phyloP scores from a whole-genome alignment of 2,113 vertebrate species.

The Tor tambroides region DNA sequence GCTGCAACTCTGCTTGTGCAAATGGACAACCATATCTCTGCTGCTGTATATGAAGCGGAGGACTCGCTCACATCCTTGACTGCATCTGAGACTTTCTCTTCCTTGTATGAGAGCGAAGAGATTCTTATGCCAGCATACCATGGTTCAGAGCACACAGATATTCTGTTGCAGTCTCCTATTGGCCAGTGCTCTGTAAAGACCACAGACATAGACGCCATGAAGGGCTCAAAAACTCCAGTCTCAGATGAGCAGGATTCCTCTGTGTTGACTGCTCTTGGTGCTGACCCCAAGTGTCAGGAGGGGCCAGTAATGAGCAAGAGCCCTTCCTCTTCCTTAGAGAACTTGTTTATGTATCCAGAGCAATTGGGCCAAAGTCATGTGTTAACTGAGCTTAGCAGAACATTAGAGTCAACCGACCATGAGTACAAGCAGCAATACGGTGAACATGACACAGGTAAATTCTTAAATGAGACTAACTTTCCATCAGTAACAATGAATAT shows the following conservation, averaged over 20 bases:
- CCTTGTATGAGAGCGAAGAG: slow-evolving; percentile 57
- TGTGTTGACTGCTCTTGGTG: slow-evolving; percentile 8
- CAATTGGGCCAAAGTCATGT: slow-evolving; percentile 58
- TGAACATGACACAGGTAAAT: neutral
- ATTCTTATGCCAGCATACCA: slow-evolving; percentile 67
- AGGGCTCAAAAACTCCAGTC: slow-evolving; percentile 39
- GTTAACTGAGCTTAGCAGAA: slow-evolving; percentile 50
- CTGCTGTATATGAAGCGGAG: slow-evolving; percentile 58
- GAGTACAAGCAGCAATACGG: neutral
- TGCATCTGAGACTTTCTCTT: slow-evolving; percentile 46
- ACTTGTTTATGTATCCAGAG: slow-evolving; percentile 47
- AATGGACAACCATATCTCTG: slow-evolving; percentile 64
- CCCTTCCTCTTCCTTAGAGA: slow-evolving; percentile 54
- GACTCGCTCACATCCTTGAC: slow-evolving; percentile 38
- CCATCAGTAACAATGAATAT: neutral
- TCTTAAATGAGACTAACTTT: neutral
- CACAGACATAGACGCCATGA: slow-evolving; percentile 21
- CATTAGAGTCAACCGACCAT: neutral
- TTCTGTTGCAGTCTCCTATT: slow-evolving; percentile 62
- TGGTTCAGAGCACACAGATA: slow-evolving; percentile 56
- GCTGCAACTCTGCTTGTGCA: slow-evolving; percentile 61
- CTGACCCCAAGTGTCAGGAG: slow-evolving; percentile 45
- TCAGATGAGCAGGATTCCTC: slow-evolving; percentile 37
- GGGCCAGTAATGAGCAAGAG: slow-evolving; percentile 53
- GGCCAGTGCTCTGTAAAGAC: slow-evolving; percentile 45